Evolutionary conservation across 2,888 invertebrate species (phyloP).

Genomic region (Diogma glabrata): DNA sequence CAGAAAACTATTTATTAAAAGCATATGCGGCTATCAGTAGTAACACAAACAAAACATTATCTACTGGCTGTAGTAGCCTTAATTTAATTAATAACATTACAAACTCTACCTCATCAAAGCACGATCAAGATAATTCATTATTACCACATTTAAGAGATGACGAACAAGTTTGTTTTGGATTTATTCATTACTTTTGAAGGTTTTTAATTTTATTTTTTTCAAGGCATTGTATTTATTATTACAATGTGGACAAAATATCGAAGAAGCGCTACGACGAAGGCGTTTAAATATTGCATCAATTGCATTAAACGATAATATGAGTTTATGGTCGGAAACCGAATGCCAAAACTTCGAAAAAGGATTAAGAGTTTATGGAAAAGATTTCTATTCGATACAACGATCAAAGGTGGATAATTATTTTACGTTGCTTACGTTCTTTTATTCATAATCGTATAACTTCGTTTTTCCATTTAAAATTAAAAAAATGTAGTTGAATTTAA

Average conservation of each 20-base stretch:
- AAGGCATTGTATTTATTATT: constrained; percentile 75
- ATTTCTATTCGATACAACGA: constrained; percentile 88
- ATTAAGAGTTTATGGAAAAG: constrained; percentile 85
- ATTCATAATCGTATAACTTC: no score
- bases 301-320: constrained; percentile 54
- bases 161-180: constrained; percentile 44
- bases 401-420: constrained; percentile 59
- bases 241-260: constrained; percentile 91
- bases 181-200: background rate
- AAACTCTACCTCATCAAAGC: background rate
- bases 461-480: no score
- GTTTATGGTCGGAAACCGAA: constrained; percentile 94
- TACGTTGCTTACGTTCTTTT: no score
- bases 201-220: background rate
- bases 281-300: constrained; percentile 55
- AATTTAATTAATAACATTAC: constrained; percentile 44
- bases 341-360: constrained; percentile 95
- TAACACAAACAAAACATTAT: background rate
- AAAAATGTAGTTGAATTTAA: background rate
- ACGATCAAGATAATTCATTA: constrained; percentile 34
- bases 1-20: constrained; percentile 65
- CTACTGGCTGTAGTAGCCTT: constrained; percentile 24
- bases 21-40: constrained; percentile 21
- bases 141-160: constrained; percentile 75
- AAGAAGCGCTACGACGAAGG: constrained; percentile 76